phyloP scores from a whole-genome alignment of 2,888 invertebrate genomes.

The Noctuana brunneofusca region DNA sequence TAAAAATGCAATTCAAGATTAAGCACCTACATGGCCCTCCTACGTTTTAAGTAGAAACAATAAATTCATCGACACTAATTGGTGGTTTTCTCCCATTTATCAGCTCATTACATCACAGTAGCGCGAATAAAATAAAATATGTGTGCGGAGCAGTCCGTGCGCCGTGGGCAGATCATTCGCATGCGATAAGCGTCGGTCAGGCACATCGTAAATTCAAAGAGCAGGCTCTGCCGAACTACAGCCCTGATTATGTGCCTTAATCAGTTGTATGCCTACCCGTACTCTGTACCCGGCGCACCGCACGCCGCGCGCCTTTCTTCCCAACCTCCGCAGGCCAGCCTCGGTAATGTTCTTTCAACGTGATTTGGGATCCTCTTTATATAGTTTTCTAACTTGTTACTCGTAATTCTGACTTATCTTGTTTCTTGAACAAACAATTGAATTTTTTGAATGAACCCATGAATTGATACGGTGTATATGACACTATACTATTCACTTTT shows the following conservation, averaged over 20 bases:
- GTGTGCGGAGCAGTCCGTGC: constrained; percentile 75
- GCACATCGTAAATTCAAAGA: constrained; percentile 82
- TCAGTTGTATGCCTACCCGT: constrained; percentile 66
- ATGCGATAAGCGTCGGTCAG: constrained; percentile 82
- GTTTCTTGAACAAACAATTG: too few relatives aligned
- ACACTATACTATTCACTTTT: too few relatives aligned
- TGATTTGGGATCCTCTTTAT: constrained; percentile 1
- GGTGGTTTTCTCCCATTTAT: constrained; percentile 83
- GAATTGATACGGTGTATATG: too few relatives aligned
- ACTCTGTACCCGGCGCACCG: constrained; percentile 42
- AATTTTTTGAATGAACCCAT: too few relatives aligned
- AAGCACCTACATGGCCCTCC: constrained; percentile 75
- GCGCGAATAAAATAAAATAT: constrained; percentile 83
- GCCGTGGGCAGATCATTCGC: constrained; percentile 82
- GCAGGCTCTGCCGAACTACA: constrained; percentile 78
- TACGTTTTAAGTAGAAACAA: constrained; percentile 83
- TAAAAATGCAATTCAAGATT: constrained; percentile 77
- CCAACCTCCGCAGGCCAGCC: neutral
- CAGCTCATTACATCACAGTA: constrained; percentile 84
- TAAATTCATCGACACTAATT: constrained; percentile 84
- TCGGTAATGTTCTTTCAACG: constrained; percentile 2
- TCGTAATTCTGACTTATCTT: too few relatives aligned
- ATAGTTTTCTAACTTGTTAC: neutral
- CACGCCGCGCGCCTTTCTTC: constrained; percentile 1
- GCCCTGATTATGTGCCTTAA: constrained; percentile 80